Evolutionary conservation across 2,797 vertebrate genomes (phyloP), one percentile per base, ranked within the genome.

Genomic region (Geotrypetes seraphini): DNA sequence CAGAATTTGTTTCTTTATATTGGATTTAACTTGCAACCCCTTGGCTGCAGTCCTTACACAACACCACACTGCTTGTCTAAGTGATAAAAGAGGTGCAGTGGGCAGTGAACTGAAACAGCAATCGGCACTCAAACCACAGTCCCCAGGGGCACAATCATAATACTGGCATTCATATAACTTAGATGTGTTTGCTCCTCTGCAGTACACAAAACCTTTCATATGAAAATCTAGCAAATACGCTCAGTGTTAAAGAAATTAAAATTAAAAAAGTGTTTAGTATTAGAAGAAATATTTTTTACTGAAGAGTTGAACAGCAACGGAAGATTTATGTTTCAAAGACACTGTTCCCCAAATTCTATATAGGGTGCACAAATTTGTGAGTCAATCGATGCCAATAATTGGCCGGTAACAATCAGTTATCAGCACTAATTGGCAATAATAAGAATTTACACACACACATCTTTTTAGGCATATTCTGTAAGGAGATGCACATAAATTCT

Each of bases 121-220:
- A 67, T 56, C 51, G 39, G 60, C 61, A 48, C 62, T 20, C 50
- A 60, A 64, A 66, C 70, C 66, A 34, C 60, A 64, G 57, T 32
- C 53, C 62, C 67, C 64, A 45, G 69, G 52, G 55, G 52, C 26
- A 13, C 47, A 51, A 40, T 66, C 62, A 57, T 69, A 81, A 74
- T 75, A 78, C 63, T 57, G 41, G 74, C 69, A 78, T 83, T 85
- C 79, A 85, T 75, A 53, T 57, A 70, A 66, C 67, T 33, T 57
- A 70, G 66, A 67, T 33, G 47, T 64, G 64, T 79, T 73, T 53
- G 59, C 43, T 60, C 51, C 36, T 43, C 50, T 53, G 62, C 68
- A n/a, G n/a, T n/a, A n/a, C n/a, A 53, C 70, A 67, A 69, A 52
- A 44, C 30, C 60, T 36, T 40, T 31, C 57, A 30, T 25, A 0